These are phyloP conservation scores for Mobula birostris DNA, from an alignment of 2,113 vertebrate genomes.

Conservation along the genomic window DNA sequence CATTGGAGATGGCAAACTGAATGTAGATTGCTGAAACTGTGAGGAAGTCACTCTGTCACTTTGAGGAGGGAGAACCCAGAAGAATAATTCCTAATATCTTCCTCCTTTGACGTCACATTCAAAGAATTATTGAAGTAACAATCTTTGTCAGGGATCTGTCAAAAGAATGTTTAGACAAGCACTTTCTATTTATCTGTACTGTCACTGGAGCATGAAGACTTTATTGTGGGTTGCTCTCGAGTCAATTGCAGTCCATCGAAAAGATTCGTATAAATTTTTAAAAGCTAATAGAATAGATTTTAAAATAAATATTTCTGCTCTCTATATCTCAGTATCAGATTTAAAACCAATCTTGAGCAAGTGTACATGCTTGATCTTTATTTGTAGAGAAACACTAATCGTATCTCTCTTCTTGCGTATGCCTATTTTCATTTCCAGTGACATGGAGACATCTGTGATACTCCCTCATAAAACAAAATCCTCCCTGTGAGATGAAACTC, in stretches of 20 bases:
- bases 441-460: not conserved
- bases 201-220: too few species aligned
- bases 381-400: not conserved
- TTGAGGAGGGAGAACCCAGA: not conserved
- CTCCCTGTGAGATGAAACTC: not conserved
- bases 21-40: too few species aligned
- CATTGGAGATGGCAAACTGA: too few species aligned
- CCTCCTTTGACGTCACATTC: not conserved
- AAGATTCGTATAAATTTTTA: not conserved
- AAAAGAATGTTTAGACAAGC: not conserved
- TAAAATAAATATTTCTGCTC: not conserved
- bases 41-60: too few species aligned
- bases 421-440: not conserved
- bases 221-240: too few species aligned
- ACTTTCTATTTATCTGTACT: too few species aligned
- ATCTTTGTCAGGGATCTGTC: not conserved
- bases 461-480: conserved; percentile 7
- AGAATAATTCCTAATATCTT: not conserved
- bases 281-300: not conserved
- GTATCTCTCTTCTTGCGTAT: not conserved
- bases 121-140: not conserved
- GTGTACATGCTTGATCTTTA: not conserved
- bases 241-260: too few species aligned
- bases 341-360: not conserved
- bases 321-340: too few species aligned